A percentile compares a stretch with the other conserved stretches of the same genome.
Evolutionary conservation across 2,797 vertebrate genomes (phyloP).

Genomic region (Hypotaenidia okinawae): DNA sequence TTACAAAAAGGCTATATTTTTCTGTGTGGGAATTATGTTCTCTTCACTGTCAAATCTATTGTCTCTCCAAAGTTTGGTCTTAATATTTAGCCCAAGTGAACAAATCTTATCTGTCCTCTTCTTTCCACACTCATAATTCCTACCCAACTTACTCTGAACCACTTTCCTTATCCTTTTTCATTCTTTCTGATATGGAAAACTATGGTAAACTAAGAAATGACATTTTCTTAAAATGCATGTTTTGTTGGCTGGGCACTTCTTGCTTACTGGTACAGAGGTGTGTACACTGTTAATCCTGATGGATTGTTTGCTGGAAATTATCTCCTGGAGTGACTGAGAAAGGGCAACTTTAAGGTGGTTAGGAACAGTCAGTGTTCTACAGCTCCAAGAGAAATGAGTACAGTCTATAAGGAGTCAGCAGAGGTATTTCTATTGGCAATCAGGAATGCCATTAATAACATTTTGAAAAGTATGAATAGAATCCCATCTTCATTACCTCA

Average conservation of each 20-base stretch:
- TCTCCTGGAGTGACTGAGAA: neutral
- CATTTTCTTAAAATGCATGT: neutral
- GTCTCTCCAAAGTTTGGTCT: neutral
- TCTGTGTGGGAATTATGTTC: neutral
- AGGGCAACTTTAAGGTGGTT: neutral
- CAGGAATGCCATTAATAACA: slow-evolving; percentile 5
- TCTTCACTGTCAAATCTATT: neutral
- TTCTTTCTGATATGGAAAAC: neutral
- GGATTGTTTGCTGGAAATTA: neutral
- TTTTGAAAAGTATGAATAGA: neutral
- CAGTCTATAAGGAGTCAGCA: neutral
- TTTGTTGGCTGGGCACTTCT: neutral
- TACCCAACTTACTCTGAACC: neutral
- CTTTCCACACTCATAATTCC: neutral
- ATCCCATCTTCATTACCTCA: slow-evolving; percentile 21
- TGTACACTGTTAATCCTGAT: neutral
- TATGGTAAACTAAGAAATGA: neutral
- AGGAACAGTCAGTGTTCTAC: neutral
- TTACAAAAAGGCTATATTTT: neutral
- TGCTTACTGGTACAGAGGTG: neutral
- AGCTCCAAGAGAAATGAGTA: neutral
- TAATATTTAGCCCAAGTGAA: neutral
- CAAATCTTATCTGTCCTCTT: neutral
- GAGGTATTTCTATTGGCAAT: neutral
- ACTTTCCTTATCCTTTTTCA: neutral